Evolutionary conservation across 1,140 invertebrate genomes (phyloP).

Genomic region (Penaeus vannamei): DNA sequence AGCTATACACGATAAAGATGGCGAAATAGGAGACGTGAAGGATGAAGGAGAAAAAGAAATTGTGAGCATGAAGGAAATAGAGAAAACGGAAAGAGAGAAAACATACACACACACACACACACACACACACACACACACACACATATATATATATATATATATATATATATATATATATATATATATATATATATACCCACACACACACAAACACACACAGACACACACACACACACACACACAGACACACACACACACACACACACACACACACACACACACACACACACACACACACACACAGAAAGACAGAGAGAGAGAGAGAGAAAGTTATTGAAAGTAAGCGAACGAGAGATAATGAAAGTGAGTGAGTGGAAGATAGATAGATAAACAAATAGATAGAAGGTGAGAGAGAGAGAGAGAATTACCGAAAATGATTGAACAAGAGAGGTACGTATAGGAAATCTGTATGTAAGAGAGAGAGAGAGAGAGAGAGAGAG

Average conservation of each 20-base stretch:
- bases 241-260: slow-evolving; percentile 39
- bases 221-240: slow-evolving; percentile 40
- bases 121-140: slow-evolving; percentile 42
- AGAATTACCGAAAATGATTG: too few relatives aligned
- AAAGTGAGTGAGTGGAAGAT: too few relatives aligned
- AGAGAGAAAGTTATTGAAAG: too few relatives aligned
- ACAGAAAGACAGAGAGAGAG: too few relatives aligned
- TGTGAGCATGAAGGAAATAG: too few relatives aligned
- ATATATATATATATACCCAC: slow-evolving; percentile 27
- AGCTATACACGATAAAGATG: too few relatives aligned
- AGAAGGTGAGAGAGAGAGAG: too few relatives aligned
- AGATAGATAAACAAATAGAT: too few relatives aligned
- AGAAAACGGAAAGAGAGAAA: background rate
- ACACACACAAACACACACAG: slow-evolving; percentile 35
- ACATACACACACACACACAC: slow-evolving; percentile 36
- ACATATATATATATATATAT: background rate
- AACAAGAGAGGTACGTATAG: too few relatives aligned
- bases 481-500: too few relatives aligned
- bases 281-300: slow-evolving; percentile 1
- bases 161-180: slow-evolving; percentile 18
- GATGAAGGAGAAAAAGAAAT: background rate
- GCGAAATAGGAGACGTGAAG: background rate
- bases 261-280: slow-evolving; percentile 39
- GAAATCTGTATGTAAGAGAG: too few relatives aligned
- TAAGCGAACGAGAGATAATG: too few relatives aligned